Base-by-base conservation (phyloP, 2,888 invertebrate genomes). In the Polylopha cassiicola region DNA sequence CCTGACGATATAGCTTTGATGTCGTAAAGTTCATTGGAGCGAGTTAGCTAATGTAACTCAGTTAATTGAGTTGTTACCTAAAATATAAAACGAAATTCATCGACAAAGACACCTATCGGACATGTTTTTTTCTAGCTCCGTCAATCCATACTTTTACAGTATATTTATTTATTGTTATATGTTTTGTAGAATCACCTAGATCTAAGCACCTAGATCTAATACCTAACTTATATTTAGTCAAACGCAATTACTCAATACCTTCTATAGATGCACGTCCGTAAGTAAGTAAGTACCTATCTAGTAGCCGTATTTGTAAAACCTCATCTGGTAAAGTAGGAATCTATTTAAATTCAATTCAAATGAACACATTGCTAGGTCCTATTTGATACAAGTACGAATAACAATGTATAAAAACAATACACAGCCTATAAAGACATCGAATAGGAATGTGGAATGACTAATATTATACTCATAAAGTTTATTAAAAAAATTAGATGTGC, bases 391-490 rank as follows among this genome's bases (percentile, higher is more conserved):
- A 29, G 22, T 14, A 15, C 9, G 8, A 32, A 21, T 15, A 32
- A 9, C 30, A 30, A 9, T 32, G 22, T 32, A 14, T 22, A 21
- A 34, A 39, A 36, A 41, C 41, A 41, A 41, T 41, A 34, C 27
- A 14, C 34, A 20, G 36, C 26, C 26, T 26, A 36, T 21, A 30
- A 29, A 9, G 10, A 6, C 24, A 13, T 36, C 26, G 26, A 41
- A 41, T 36, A 30, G 41, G 41, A 41, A 36, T 36, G 30, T 36
- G 36, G 24, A 36, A 29, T 41, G 41, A 41, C 34, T 36, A 41
- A 41, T 30, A 16, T 21, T 36, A 7, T 36, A 36, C 30, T 30
- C 41, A 38, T 38, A 39, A 28, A 22, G 33, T 21, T 27, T 4
- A 15, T 17, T 20, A 18, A 34, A 39, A 41, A 37, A 36, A 30